phyloP scores from a whole-genome alignment of 2,888 invertebrate species.

The Lepidocyrtinus sp. region DNA sequence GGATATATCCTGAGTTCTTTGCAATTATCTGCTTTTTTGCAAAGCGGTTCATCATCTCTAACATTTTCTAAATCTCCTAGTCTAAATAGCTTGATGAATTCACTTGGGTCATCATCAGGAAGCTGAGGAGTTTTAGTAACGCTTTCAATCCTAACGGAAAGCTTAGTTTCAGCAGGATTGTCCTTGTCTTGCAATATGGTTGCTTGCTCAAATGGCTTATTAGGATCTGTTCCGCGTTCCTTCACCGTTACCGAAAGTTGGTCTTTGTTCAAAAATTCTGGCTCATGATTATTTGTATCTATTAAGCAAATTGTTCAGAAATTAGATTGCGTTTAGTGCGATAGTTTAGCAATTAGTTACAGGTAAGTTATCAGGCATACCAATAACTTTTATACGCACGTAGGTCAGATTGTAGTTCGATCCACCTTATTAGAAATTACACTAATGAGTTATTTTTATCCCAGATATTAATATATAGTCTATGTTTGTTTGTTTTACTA shows the following conservation, averaged over 20 bases:
- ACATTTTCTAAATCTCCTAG: background rate
- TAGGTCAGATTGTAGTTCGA: background rate
- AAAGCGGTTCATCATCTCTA: too few species aligned
- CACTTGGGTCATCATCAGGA: background rate
- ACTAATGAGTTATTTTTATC: too few species aligned
- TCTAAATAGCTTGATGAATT: constrained; percentile 5
- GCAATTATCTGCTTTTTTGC: too few species aligned
- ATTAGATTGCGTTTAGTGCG: background rate
- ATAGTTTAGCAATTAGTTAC: background rate
- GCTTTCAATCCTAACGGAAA: background rate
- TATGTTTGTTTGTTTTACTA: constrained; percentile 18
- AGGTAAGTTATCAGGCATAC: background rate
- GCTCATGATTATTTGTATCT: constrained; percentile 47
- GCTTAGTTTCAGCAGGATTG: constrained; percentile 17
- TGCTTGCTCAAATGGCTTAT: background rate
- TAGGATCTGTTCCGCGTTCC: background rate
- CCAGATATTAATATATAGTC: background rate
- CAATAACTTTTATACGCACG: background rate
- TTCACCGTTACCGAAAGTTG: background rate
- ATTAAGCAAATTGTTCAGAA: too few species aligned
- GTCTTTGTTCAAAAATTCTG: constrained; percentile 47
- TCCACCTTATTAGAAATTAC: constrained; percentile 4
- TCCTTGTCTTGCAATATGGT: constrained; percentile 44
- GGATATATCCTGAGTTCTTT: constrained; percentile 19
- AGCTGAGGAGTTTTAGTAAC: background rate